Conservation (phyloP, 2,113 vertebrate species). For the Hemiprocne comata region DNA sequence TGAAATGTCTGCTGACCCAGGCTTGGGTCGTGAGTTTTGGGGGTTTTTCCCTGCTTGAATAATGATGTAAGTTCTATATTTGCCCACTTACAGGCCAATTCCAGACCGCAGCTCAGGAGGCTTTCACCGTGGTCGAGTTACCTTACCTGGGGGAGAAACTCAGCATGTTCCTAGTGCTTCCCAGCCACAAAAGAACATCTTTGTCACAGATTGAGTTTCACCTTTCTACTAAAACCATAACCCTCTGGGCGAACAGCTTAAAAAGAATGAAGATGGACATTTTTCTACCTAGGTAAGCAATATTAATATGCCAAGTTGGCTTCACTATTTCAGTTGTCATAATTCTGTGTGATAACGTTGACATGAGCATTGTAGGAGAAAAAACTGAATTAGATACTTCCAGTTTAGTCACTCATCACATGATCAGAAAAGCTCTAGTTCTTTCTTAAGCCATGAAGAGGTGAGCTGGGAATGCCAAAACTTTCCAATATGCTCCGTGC, state of each 20-base stretch:
- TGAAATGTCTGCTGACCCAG: not conserved
- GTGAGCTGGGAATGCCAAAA: not conserved
- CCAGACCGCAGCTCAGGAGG: slow-evolving; percentile 74
- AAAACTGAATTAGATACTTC: not conserved
- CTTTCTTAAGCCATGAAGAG: not conserved
- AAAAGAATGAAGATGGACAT: slow-evolving; percentile 86
- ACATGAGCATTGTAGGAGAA: not conserved
- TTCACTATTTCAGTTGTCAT: not conserved
- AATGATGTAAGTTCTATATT: not conserved
- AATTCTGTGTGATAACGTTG: not conserved
- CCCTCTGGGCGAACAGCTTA: slow-evolving; percentile 80
- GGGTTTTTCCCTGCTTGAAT: not conserved
- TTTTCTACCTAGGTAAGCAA: slow-evolving; percentile 87
- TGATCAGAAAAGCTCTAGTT: not conserved
- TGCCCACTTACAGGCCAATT: slow-evolving; percentile 83
- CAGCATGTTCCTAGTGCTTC: slow-evolving; percentile 86
- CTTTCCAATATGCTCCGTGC: not conserved
- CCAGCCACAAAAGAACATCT: slow-evolving; percentile 77
- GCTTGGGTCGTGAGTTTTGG: not conserved
- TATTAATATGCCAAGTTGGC: not conserved
- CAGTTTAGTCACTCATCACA: not conserved
- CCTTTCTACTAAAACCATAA: slow-evolving; percentile 79
- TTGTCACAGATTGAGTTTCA: slow-evolving; percentile 80
- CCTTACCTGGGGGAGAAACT: slow-evolving; percentile 80
- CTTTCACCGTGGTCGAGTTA: slow-evolving; percentile 83